Conservation (phyloP, 2,797 vertebrate species). For the Scleropages formosus region DNA sequence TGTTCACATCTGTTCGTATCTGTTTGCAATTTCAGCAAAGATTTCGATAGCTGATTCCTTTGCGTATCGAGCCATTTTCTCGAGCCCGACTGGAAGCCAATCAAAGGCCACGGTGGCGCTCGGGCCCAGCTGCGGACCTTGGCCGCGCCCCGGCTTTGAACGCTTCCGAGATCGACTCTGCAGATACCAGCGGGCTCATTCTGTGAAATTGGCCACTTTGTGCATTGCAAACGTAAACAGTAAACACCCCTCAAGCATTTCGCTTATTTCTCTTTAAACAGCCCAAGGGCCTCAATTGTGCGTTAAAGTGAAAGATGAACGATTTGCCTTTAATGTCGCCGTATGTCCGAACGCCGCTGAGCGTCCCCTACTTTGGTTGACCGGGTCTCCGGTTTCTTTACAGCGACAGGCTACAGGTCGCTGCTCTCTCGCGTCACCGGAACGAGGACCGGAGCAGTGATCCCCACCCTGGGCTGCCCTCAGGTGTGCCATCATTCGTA, state of each 20-base stretch:
- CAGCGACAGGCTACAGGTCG: too few species aligned
- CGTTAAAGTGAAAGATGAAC: constrained; percentile 6
- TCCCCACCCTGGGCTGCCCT: background rate
- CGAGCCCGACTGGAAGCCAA: constrained; percentile 57
- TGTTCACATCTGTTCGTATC: constrained; percentile 68
- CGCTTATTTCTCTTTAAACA: constrained; percentile 18
- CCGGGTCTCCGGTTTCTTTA: background rate
- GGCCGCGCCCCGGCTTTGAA: constrained; percentile 34
- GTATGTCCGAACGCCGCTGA: too few species aligned
- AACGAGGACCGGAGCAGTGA: background rate
- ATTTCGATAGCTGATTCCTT: constrained; percentile 63
- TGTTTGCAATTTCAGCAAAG: constrained; percentile 65
- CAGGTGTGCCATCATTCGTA: background rate
- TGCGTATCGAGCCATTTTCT: constrained; percentile 47
- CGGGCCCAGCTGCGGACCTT: constrained; percentile 25
- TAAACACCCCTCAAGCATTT: constrained; percentile 25
- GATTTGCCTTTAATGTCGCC: background rate
- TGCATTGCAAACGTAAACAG: constrained; percentile 41
- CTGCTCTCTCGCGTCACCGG: background rate
- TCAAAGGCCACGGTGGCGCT: constrained; percentile 45
- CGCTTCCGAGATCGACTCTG: constrained; percentile 39
- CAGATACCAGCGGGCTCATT: constrained; percentile 45
- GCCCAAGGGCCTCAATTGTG: background rate
- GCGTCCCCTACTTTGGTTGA: background rate
- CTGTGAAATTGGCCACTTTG: constrained; percentile 43